These are phyloP conservation scores for Caenorhabditis zanzibari DNA, from an alignment of 2,888 invertebrate species.

Conservation along the genomic window DNA sequence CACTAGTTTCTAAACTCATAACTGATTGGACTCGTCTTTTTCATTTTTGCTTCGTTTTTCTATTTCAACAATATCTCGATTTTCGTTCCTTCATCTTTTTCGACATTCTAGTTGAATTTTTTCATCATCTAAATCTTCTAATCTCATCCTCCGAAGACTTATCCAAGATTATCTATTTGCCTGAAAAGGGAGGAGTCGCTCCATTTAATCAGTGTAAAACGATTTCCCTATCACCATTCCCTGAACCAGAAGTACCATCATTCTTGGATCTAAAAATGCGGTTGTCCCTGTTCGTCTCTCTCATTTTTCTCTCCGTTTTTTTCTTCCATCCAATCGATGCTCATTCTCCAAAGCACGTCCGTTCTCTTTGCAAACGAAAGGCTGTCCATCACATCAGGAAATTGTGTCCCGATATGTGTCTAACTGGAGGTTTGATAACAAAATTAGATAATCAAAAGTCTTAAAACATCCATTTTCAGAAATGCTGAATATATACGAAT, in stretches of 20 bases:
- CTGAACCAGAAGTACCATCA: not conserved
- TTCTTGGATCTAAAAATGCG: not conserved
- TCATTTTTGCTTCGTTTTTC: too few relatives aligned
- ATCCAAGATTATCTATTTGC: not conserved
- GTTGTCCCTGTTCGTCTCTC: not conserved
- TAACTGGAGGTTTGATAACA: conserved; percentile 11
- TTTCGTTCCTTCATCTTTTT: conserved; percentile 1
- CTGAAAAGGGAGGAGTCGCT: not conserved
- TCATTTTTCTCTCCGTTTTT: not conserved
- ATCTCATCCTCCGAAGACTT: not conserved
- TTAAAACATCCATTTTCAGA: not conserved
- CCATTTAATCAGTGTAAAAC: conserved; percentile 6
- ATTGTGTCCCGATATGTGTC: conserved; percentile 19
- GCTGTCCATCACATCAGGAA: conserved; percentile 20
- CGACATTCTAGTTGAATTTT: conserved; percentile 1
- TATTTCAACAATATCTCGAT: too few relatives aligned
- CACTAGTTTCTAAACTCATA: too few relatives aligned
- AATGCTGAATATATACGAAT: conserved; percentile 1
- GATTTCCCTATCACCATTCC: not conserved
- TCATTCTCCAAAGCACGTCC: conserved; percentile 25
- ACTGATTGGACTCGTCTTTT: too few relatives aligned
- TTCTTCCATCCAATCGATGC: not conserved
- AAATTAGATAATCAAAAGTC: not conserved
- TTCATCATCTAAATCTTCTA: not conserved
- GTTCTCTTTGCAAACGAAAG: conserved; percentile 11